phyloP scores from a whole-genome alignment of 2,888 invertebrate species.

The Creontiades dilutus region DNA sequence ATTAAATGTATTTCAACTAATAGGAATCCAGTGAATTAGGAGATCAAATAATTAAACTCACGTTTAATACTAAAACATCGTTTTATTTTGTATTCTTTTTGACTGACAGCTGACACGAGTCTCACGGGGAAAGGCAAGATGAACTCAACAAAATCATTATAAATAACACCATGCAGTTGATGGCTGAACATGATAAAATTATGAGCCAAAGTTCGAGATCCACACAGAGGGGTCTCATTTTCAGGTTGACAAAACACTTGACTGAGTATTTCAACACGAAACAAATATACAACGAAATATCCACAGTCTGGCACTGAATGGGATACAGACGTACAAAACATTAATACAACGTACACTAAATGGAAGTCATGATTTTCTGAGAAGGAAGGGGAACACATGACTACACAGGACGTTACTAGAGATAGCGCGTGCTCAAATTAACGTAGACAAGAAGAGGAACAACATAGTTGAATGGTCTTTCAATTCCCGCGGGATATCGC shows the following conservation, averaged over 20 bases:
- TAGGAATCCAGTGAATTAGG: too few relatives aligned
- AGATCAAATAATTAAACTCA: too few relatives aligned
- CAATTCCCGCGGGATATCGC: neutral
- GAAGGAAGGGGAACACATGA: neutral
- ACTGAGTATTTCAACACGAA: conserved; percentile 13
- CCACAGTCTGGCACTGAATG: neutral
- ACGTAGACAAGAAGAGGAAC: neutral
- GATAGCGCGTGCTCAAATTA: neutral
- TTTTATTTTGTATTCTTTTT: conserved; percentile 49
- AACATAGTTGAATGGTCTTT: neutral
- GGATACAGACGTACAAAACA: neutral
- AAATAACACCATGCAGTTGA: too few relatives aligned
- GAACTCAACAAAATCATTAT: conserved; percentile 7
- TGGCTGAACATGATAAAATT: too few relatives aligned
- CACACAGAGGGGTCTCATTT: neutral
- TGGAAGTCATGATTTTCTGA: conserved; percentile 4
- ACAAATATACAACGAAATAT: conserved; percentile 3
- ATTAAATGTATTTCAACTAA: too few relatives aligned
- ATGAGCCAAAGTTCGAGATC: too few relatives aligned
- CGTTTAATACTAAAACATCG: conserved; percentile 48
- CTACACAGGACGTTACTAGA: neutral
- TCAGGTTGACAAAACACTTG: neutral
- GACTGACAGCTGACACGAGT: conserved; percentile 56
- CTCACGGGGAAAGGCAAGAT: conserved; percentile 29
- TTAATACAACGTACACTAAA: neutral